Evolutionary conservation across 2,797 vertebrate genomes (phyloP), one percentile per base, ranked within the genome.

Genomic region (Danio aesculapii): DNA sequence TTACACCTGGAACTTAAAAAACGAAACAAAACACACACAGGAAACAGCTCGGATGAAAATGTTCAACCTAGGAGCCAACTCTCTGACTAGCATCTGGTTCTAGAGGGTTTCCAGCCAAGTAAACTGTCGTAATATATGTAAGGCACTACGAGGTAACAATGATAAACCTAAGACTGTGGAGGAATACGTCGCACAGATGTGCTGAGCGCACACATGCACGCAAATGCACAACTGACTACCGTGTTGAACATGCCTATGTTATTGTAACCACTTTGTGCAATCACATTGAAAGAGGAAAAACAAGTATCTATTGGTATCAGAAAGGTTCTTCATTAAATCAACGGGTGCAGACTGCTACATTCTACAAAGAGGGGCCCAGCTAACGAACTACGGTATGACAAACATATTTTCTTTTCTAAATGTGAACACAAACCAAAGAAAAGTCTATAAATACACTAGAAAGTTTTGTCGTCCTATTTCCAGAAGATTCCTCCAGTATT

Each of bases 91-190:
- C 93, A 94, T 94, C 92, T 88, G 91, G 92, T 91, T 91, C 92
- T 92, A 92, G 91, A 92, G 92, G 93, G 90, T 81, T 93, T 93
- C 93, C 94, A 95, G 95, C 90, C 94, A 91, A 94, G 95, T 95
- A 96, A 96, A 95, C 94, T 86, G 92, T 96, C 89, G 92, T 94
- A 94, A 92, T 93, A 95, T 96, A 87, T 94, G 96, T 99, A 99
- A 99, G 98, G 98, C 98, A 99, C 98, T 99, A 98, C 95, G 90
- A 98, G 96, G 97, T 95, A 96, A 96, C 92, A 93, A 95, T 93
- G 95, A 93, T 87, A 91, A 94, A 95, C 93, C 94, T 94, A 95
- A 92, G 94, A 95, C 92, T 88, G 93, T 90, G 93, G 91, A 94
- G 90, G 77, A 92, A 90, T 92, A 90, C 88, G 88, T 87, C 88